These are phyloP conservation scores for Ctenomys sociabilis DNA, from an alignment of 2,113 vertebrate species.

Conservation along the genomic window DNA sequence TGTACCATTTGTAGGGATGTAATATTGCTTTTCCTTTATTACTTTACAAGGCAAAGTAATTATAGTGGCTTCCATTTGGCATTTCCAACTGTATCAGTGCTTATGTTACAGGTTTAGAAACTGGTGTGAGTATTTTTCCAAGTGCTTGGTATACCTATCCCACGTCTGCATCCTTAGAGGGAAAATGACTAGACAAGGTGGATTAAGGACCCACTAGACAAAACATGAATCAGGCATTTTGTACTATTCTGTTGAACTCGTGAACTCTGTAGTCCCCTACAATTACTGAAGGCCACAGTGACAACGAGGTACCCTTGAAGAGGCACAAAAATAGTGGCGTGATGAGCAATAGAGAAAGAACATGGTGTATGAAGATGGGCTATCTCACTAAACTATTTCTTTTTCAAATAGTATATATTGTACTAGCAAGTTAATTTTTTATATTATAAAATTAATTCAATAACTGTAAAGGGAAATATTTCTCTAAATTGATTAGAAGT, in stretches of 20 bases:
- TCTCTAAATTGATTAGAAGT: constrained; percentile 13
- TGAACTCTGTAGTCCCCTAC: not conserved
- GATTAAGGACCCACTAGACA: not conserved
- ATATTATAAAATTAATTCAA: constrained; percentile 47
- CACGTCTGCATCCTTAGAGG: not conserved
- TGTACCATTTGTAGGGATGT: not conserved
- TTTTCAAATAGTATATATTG: constrained; percentile 22
- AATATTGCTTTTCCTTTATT: not conserved
- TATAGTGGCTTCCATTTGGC: not conserved
- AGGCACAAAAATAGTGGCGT: too few species aligned
- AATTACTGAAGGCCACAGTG: not conserved
- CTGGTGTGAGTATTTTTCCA: not conserved
- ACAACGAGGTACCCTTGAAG: not conserved
- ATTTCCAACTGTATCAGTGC: not conserved
- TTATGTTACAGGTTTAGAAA: not conserved
- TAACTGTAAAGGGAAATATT: not conserved
- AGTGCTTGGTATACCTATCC: not conserved
- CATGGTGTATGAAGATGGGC: not conserved
- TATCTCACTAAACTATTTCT: constrained; percentile 15
- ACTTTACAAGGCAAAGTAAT: not conserved
- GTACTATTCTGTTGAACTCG: not conserved
- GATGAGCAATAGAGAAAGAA: not conserved
- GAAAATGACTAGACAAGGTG: not conserved
- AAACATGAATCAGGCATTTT: not conserved
- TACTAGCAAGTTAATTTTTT: not conserved